A percentile compares a stretch with the other conserved stretches of the same genome.
These are phyloP conservation scores for Mycteria americana DNA, from an alignment of 2,797 vertebrate genomes.

Conservation along the genomic window DNA sequence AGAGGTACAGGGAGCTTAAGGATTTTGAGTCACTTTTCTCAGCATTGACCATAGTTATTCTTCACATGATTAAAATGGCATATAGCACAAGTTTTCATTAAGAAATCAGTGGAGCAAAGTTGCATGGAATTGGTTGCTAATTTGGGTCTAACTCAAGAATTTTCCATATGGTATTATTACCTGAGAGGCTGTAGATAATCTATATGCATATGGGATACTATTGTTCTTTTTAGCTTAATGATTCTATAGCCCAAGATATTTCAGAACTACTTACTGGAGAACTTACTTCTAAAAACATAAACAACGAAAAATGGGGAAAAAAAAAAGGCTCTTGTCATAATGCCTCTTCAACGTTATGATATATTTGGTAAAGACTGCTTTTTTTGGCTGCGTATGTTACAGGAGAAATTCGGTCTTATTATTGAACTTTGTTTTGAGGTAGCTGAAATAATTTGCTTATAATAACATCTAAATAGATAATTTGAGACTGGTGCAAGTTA, in stretches of 20 bases:
- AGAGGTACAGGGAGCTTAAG: neutral
- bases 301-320: neutral
- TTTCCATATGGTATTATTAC: neutral
- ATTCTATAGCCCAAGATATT: neutral
- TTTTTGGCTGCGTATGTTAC: neutral
- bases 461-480: neutral
- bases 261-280: neutral
- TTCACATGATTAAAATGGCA: neutral
- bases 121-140: neutral
- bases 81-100: neutral
- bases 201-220: neutral
- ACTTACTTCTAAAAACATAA: neutral
- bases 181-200: neutral
- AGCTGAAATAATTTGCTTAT: neutral
- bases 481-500: neutral
- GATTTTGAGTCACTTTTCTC: neutral
- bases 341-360: rapidly evolving
- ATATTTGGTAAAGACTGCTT: neutral
- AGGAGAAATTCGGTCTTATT: neutral
- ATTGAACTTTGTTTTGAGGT: neutral
- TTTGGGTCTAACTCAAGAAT: neutral
- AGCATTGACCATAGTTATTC: neutral
- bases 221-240: neutral
- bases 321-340: rapidly evolving
- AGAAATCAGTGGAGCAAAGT: neutral